Base-by-base conservation (phyloP, 2,888 invertebrate species). In the Mythimna impura region DNA sequence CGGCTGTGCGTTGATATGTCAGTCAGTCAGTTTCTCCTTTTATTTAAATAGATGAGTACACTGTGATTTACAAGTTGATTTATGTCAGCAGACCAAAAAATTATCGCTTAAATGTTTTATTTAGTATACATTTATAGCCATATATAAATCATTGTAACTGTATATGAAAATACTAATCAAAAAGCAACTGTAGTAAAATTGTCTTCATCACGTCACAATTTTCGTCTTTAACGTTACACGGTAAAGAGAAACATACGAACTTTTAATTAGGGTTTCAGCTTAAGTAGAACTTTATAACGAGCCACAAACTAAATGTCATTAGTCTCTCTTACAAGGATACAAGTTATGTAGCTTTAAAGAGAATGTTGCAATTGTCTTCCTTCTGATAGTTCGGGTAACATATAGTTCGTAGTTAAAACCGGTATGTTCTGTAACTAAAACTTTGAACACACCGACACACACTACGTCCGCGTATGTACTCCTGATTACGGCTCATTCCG, bases 201-300 rank as follows among this genome's bases (percentile, higher is more conserved):
- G 70, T 76, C 75, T 78, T 71, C n/a, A 68, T 66, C 14, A 20
- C 17, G 14, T 47, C 5, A 47, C 7, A 2, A n/a, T 47, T 20
- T 47, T 47, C 17, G 14, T 47, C 17, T 47, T 47, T 17, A 47
- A 17, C 47, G 47, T 73, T 65, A 34, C 52, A 65, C 50, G 30
- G 12, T 64, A 60, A 83, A 78, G 78, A 79, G 82, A 73, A 75
- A 82, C 85, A 87, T 73, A 73, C 78, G 78, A 93, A 94, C 91
- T 94, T 94, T 93, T 94, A 94, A 94, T 93, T 91, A 92, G 91
- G 89, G 86, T 86, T 81, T 73, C 83, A 85, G 87, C 87, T 86
- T 89, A 83, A 81, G 75, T 83, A 76, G 71, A 89, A 92, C 87
- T 93, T 90, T 91, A 88, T 90, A 92, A 93, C 87, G 89, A 92